Conservation (phyloP, 1,140 invertebrate genomes). For the Augochlora pura region DNA sequence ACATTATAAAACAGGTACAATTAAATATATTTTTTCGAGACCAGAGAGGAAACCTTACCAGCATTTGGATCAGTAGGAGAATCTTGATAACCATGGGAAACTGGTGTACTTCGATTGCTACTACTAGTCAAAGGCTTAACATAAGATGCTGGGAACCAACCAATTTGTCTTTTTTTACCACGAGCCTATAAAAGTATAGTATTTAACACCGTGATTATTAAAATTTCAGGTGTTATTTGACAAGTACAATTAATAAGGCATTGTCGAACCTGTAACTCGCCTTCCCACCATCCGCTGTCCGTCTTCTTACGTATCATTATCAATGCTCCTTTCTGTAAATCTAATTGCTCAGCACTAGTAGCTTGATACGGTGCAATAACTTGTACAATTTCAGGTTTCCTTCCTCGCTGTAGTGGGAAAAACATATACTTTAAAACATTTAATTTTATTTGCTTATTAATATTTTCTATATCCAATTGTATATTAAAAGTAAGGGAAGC, state of each 20-base stretch:
- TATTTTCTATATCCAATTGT: constrained; percentile 17
- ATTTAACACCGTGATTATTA: not conserved
- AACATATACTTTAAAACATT: constrained; percentile 20
- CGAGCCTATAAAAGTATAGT: constrained; percentile 83
- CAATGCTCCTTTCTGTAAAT: constrained; percentile 94
- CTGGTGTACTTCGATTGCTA: constrained; percentile 87
- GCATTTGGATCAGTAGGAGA: constrained; percentile 79
- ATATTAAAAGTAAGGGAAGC: not conserved
- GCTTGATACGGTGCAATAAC: constrained; percentile 94
- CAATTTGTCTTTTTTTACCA: constrained; percentile 96
- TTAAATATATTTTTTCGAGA: not conserved
- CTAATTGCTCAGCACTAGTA: constrained; percentile 94
- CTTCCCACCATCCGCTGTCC: constrained; percentile 99
- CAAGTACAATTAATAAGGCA: constrained; percentile 4
- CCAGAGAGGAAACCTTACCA: constrained; percentile 63
- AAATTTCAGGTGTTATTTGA: not conserved
- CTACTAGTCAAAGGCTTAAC: constrained; percentile 90
- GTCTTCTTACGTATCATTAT: constrained; percentile 98
- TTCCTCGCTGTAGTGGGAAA: constrained; percentile 77
- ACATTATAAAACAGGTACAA: not conserved
- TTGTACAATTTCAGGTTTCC: constrained; percentile 93
- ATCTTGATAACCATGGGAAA: constrained; percentile 83
- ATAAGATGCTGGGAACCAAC: constrained; percentile 99
- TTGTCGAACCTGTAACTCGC: constrained; percentile 91
- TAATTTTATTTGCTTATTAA: not conserved